Evolutionary conservation across 2,113 vertebrate genomes (phyloP).

Genomic region (Theristicus caerulescens): DNA sequence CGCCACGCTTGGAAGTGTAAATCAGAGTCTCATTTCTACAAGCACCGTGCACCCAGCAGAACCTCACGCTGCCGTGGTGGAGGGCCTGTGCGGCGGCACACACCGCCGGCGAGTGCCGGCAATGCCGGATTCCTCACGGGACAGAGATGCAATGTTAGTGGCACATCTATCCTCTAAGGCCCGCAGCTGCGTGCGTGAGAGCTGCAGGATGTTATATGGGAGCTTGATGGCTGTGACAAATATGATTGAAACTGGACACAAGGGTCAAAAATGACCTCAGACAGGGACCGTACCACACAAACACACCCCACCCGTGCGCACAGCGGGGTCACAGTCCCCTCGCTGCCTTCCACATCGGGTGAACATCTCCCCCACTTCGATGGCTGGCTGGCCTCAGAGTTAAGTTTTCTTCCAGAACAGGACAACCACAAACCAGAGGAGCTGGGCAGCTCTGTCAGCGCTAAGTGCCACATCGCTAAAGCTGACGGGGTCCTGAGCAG

Average conservation of each 20-base stretch:
- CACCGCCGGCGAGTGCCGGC: accelerated
- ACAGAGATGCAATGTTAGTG: accelerated
- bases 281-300: background rate
- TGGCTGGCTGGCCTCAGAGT: background rate
- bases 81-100: background rate
- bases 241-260: background rate
- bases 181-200: background rate
- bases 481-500: accelerated
- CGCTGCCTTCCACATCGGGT: accelerated
- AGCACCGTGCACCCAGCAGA: background rate
- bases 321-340: background rate
- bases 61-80: accelerated
- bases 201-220: accelerated
- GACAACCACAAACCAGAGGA: background rate
- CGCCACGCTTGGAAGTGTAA: background rate
- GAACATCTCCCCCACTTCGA: accelerated
- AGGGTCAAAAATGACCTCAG: background rate
- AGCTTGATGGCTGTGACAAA: background rate
- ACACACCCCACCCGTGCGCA: accelerated
- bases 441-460: background rate
- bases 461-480: accelerated
- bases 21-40: background rate
- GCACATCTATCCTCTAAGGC: accelerated
- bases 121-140: accelerated
- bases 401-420: background rate